phyloP scores from a whole-genome alignment of 2,888 invertebrate species.

The Cataglyphis livida region DNA sequence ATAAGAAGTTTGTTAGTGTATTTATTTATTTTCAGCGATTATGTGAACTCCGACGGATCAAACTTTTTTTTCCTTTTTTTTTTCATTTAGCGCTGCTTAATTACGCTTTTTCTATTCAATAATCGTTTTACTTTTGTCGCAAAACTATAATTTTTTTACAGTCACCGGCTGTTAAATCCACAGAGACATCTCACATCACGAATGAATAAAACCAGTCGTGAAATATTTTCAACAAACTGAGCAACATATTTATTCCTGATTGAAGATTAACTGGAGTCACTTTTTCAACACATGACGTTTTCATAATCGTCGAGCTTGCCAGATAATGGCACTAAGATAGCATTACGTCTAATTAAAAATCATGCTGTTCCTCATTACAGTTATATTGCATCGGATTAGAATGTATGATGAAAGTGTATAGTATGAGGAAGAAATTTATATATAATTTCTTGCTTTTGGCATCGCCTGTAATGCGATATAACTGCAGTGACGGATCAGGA shows the following conservation, averaged over 20 bases:
- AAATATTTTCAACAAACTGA: conserved; percentile 50
- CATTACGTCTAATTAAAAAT: conserved; percentile 50
- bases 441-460: conserved; percentile 4
- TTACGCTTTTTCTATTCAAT: background rate
- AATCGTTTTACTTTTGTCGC: background rate
- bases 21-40: conserved; percentile 45
- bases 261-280: background rate
- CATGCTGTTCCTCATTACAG: background rate
- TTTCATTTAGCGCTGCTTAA: background rate
- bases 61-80: background rate
- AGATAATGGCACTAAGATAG: conserved; percentile 66
- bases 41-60: background rate
- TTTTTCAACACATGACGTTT: conserved; percentile 27
- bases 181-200: conserved; percentile 70
- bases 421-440: background rate
- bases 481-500: background rate
- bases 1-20: conserved; percentile 11
- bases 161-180: background rate
- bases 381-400: background rate
- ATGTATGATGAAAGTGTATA: background rate
- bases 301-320: conserved; percentile 58
- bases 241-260: conserved; percentile 16
- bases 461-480: background rate
- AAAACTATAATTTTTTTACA: conserved; percentile 17
- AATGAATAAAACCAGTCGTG: conserved; percentile 63